Conservation (phyloP, 2,888 invertebrate species). For the Dicyrtomina minuta region DNA sequence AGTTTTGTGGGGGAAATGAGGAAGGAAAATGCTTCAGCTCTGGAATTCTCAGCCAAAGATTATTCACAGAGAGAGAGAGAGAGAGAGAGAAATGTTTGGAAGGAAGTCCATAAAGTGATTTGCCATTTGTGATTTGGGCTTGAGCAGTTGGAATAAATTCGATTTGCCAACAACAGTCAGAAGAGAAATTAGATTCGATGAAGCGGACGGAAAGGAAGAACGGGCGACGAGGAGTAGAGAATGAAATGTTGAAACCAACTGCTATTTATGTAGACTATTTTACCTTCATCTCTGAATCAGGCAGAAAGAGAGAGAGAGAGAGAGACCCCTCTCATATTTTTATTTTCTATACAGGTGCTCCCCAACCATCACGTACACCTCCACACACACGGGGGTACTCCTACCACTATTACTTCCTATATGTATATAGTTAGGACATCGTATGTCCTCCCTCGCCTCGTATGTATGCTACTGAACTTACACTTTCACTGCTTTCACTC, state of each 20-base stretch:
- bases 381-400: no score
- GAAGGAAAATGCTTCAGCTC: slow-evolving; percentile 6
- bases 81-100: background rate
- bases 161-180: slow-evolving; percentile 38
- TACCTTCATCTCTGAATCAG: no score
- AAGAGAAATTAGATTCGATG: slow-evolving; percentile 37
- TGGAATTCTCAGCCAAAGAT: background rate
- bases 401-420: no score
- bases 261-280: no score
- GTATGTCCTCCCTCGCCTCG: no score
- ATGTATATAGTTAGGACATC: no score
- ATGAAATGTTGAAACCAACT: background rate
- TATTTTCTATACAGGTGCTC: no score
- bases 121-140: slow-evolving; percentile 36
- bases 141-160: slow-evolving; percentile 39
- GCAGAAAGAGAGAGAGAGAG: background rate
- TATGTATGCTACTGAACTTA: no score
- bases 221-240: slow-evolving; percentile 1
- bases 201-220: slow-evolving; percentile 25
- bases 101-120: slow-evolving; percentile 34
- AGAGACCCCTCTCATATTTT: background rate
- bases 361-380: no score
- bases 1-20: slow-evolving; percentile 27
- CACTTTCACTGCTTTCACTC: no score
- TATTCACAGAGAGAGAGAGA: background rate